Base-by-base conservation (phyloP, 2,113 vertebrate species). In the Corapipo altera region DNA sequence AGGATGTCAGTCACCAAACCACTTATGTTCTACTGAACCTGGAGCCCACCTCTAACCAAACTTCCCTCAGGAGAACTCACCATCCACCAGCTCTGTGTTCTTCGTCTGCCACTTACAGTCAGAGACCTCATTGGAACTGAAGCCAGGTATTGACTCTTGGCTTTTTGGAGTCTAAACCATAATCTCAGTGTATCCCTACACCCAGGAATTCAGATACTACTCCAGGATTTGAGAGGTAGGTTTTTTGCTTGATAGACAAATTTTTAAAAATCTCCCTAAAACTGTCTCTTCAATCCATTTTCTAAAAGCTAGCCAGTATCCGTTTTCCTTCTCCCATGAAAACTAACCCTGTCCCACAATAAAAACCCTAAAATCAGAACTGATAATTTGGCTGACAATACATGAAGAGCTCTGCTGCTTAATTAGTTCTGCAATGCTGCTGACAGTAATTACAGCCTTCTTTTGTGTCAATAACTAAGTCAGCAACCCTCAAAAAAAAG, bases 401-500 rank as follows among this genome's bases (percentile, higher is more conserved):
- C 11, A 15, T 43, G 16, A 93, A 95, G 22, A 58, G 48, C 69
- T 91, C 83, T 88, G 55, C 85, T 23, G 24, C 51, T 88, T 95
- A 88, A 90, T 91, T 93, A 93, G 75, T 79, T 94, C 94, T 93
- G 85, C 75, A 90, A 17, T 72, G 67, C 88, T 95, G 66, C 64
- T 95, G 83, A 92, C 88, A 93, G 92, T 90, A 92, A 94, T 93
- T 92, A 88, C 64, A 93, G 71, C n/a, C 70, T 62, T 76, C 85
- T 88, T 91, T 85, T 93, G 52, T 97, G 85, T 80, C 92, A 80
- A 48, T 88, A 94, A 93, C 78, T 72, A 94, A 94, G 88, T 78
- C 85, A 79, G 72, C 79, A 83, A 80, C 51, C 37, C 35, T 90
- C 91, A 85, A 76, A 92, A 62, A 41, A 88, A 88, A 84, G 58